Evolutionary conservation across 1,140 invertebrate species (phyloP).

Genomic region (Drosophila sechellia): DNA sequence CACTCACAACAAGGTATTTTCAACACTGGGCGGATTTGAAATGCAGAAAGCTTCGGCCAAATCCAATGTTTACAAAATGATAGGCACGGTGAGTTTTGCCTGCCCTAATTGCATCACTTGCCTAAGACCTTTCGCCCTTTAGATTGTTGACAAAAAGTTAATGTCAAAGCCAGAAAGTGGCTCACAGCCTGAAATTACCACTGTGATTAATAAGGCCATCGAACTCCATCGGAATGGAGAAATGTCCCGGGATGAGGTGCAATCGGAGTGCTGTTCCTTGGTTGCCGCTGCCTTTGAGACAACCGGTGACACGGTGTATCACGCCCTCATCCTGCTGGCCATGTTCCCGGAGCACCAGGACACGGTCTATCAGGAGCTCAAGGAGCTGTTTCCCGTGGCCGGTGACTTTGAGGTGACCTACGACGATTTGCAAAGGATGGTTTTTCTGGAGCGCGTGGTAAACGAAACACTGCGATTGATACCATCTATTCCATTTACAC

Average conservation of each 20-base stretch:
- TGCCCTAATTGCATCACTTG: not conserved
- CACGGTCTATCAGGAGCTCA: constrained; percentile 87
- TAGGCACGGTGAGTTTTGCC: not conserved
- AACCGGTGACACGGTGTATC: constrained; percentile 43
- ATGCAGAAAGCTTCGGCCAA: not conserved
- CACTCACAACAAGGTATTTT: not conserved
- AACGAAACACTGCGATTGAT: constrained; percentile 87
- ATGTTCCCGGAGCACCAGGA: constrained; percentile 85
- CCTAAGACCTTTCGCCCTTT: not conserved
- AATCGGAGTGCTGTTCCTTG: constrained; percentile 49
- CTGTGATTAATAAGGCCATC: constrained; percentile 42
- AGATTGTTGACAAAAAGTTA: constrained; percentile 19
- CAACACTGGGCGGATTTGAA: constrained; percentile 1
- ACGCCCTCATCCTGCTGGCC: constrained; percentile 54
- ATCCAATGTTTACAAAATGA: not conserved
- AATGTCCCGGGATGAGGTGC: constrained; percentile 40
- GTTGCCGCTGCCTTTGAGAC: constrained; percentile 67
- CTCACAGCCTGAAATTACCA: not conserved
- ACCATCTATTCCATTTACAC: constrained; percentile 50
- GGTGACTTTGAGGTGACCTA: constrained; percentile 84
- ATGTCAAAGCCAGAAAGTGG: not conserved
- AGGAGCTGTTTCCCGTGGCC: constrained; percentile 85
- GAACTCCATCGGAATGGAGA: constrained; percentile 22
- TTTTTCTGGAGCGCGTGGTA: constrained; percentile 87
- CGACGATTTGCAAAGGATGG: constrained; percentile 86